Evolutionary conservation across 2,888 invertebrate genomes (phyloP), one percentile per base, ranked within the genome.

Genomic region (Fragum whitleyi): DNA sequence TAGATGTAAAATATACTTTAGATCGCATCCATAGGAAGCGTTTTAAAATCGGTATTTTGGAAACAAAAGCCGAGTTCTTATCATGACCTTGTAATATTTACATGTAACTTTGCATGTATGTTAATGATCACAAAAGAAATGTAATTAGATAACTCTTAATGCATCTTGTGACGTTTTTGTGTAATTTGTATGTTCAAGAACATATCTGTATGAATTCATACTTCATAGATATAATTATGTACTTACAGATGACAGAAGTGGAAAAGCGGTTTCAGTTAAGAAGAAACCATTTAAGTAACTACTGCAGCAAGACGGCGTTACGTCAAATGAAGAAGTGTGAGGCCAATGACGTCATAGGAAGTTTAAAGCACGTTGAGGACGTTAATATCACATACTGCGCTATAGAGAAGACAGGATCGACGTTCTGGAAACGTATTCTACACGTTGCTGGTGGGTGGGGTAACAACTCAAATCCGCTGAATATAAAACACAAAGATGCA

Each of bases 341-440:
- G 42, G 65, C 65, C 5, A 42, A 65, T 65, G 42, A 65, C 65
- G 42, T 65, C 65, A 65, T 26, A 21, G 36, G 29, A 1, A 23
- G 65, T 42, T 42, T 65, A 26, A 39, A 42, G 14, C 42, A 65
- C 53, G 73, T 79, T 5, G n/a, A 73, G 14, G 53, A 55, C 23
- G 69, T 74, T 16, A 26, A 74, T n/a, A 23, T 87, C 9, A 61
- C 83, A 0, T 89, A 86, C 73, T 89, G 88, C 68, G 85, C 86
- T 3, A 86, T 89, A 21, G 86, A 88, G 65, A 89, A 89, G 65
- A 79, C 86, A 21, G 89, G 89, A n/a, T 85, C 83, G 28, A 87
- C 89, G 9, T 88, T 88, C 47, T 89, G 89, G 88, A 81, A 83
- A 65, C 73, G 86, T 55, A 74, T 88, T 23, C 62, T 88, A 9